Conservation (phyloP, 2,113 vertebrate species). For the Leucosticte australis region DNA sequence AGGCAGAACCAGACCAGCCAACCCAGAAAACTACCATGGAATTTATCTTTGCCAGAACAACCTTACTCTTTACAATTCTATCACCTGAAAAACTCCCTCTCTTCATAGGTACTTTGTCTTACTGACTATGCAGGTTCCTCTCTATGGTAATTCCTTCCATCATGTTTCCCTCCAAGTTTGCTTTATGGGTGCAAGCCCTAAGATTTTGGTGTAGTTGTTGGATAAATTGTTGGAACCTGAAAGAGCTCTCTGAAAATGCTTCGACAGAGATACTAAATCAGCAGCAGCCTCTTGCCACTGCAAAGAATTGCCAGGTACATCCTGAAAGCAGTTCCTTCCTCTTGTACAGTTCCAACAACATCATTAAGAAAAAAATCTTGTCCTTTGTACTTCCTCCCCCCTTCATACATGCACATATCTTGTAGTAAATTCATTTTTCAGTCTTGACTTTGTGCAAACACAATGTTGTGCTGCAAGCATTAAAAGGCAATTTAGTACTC, state of each 20-base stretch:
- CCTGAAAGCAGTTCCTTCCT: conserved; percentile 19
- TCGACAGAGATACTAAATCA: conserved; percentile 1
- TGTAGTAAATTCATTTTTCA: conserved; percentile 89
- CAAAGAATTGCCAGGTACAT: conserved; percentile 44
- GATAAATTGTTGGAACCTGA: neutral
- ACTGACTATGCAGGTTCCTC: neutral
- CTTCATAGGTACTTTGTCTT: neutral
- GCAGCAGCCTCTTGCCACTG: neutral
- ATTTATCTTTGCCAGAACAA: neutral
- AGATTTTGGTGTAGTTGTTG: neutral
- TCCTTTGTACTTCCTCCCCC: neutral
- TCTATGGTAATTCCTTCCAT: neutral
- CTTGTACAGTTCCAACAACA: neutral
- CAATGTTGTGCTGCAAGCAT: conserved; percentile 88
- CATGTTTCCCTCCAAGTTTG: neutral
- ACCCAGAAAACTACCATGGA: accelerated
- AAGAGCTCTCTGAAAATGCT: neutral
- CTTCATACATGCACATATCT: conserved; percentile 63
- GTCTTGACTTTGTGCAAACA: conserved; percentile 86
- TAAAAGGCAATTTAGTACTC: conserved; percentile 97
- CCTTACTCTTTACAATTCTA: neutral
- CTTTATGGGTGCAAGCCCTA: neutral
- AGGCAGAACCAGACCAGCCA: neutral
- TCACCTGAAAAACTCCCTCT: neutral
- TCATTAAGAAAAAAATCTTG: conserved; percentile 7